Base-by-base conservation (phyloP, 2,888 invertebrate genomes). In the Piscicola geometra region DNA sequence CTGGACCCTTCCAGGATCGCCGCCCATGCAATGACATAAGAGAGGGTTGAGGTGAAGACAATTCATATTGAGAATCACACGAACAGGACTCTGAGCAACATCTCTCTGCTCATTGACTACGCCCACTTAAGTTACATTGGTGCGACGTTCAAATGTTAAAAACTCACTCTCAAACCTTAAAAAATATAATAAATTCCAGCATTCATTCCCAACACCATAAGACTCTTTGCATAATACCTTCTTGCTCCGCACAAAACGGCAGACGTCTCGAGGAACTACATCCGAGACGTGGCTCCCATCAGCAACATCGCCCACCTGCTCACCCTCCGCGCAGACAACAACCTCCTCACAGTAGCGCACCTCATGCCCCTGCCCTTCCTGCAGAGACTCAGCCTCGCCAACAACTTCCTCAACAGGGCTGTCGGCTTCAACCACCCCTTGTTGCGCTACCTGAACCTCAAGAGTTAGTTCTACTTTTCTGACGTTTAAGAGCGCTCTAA, bases 101-200 rank as follows among this genome's bases (percentile, higher is more conserved):
- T 86, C 35, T 76, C 77, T 30, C 78, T 84, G 3, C 79, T 86
- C 66, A 82, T 82, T 72, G 79, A 81, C n/a, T 86, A 81, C 79
- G 83, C 85, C 76, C 85, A 86, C 77, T 79, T 86, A 50, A 81
- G 85, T n/a, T 85, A 84, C 76, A 79, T 86, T 33, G 85, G 60
- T 56, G n/a, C n/a, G n/a, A n/a, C n/a, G n/a, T n/a, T n/a, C n/a
- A n/a, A n/a, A n/a, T n/a, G n/a, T n/a, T n/a, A n/a, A n/a, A n/a
- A n/a, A n/a, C n/a, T n/a, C n/a, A n/a, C n/a, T n/a, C n/a, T n/a
- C n/a, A n/a, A 47, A 47, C 50, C 21, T 47, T 21, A 47, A 47
- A 47, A 15, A 15, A 47, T 47, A 47, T 47, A 47, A 47, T 47
- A 15, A 21, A n/a, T n/a, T n/a, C n/a, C n/a, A 47, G 50, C 21